Evolutionary conservation across 2,888 invertebrate species (phyloP).

Genomic region (Callyntrura guangdongensis): DNA sequence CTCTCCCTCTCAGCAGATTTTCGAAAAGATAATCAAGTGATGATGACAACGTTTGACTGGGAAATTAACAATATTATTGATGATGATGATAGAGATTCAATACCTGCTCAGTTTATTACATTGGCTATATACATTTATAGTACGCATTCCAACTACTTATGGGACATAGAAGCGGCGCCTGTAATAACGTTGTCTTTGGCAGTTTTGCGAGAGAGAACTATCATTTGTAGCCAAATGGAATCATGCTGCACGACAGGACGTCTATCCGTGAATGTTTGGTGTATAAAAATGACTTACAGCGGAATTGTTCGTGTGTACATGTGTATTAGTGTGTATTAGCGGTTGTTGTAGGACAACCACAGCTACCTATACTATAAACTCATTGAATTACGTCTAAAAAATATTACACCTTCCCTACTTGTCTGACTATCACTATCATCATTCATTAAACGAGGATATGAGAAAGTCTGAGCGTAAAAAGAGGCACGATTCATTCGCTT

Average conservation of each 20-base stretch:
- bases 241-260: slow-evolving; percentile 70
- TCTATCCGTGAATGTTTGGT: slow-evolving; percentile 4
- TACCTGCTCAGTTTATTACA: not conserved
- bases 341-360: not conserved
- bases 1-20: slow-evolving; percentile 36
- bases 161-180: not conserved
- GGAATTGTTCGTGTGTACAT: not conserved
- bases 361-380: not conserved
- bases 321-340: not conserved
- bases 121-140: not conserved
- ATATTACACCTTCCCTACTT: not conserved
- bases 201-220: slow-evolving; percentile 22
- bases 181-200: slow-evolving; percentile 30
- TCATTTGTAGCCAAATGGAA: slow-evolving; percentile 39
- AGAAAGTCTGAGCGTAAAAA: not conserved
- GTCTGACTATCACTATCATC: slow-evolving; percentile 12
- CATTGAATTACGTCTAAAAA: not conserved
- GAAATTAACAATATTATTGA: slow-evolving; percentile 59
- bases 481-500: not conserved
- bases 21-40: slow-evolving; percentile 64
- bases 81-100: slow-evolving; percentile 44
- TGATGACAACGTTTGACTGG: slow-evolving; percentile 73
- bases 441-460: not conserved
- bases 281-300: too few relatives aligned
- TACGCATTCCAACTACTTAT: too few relatives aligned